Base-by-base conservation (phyloP, 2,113 vertebrate species). In the Dendropsophus ebraccatus region DNA sequence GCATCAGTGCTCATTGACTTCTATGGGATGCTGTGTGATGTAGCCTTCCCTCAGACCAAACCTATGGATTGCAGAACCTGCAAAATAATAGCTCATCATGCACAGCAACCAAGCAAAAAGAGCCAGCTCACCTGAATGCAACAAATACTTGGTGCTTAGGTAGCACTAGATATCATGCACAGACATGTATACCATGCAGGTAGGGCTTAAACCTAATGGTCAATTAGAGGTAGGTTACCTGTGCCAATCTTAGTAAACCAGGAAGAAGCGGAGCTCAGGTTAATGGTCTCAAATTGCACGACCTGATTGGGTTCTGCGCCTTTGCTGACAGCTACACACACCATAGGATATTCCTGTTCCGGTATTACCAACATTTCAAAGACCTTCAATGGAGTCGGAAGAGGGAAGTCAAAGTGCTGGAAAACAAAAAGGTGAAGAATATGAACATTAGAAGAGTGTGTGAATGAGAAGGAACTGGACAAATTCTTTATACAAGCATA, bases 311-410 rank as follows among this genome's bases (percentile, higher is more conserved):
- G 91, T 85, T 99, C 96, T 0, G 87, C 81, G 56, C 96, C 97
- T 88, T 94, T 94, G 88, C 97, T 98, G 92, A 99, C 95, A 14
- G 98, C 97, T 50, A 99, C 97, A 5, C 98, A 99, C 86, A 99
- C 94, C 95, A 99, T 95, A 3, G 98, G 98, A 62, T 97, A 99
- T 88, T 99, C 98, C 90, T 99, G 98, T 90, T 99, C 98, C 0
- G 98, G 98, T 67, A 98, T 97, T 89, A 99, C 97, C 80, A 99
- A 92, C 98, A 99, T 97, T 92, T 99, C 98, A 91, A 99, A 99
- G 89, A 99, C 98, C 41, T 96, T 96, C 91, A 99, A 90, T 0
- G 98, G 98, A 89, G 92, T 97, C 58, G 98, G 98, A 87, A 99
- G 93, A 2, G 98, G 98, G 92, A 99, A 99, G 90, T 99, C 98